Base-by-base conservation (phyloP, 1,140 invertebrate species). In the Calliphora vicina region DNA sequence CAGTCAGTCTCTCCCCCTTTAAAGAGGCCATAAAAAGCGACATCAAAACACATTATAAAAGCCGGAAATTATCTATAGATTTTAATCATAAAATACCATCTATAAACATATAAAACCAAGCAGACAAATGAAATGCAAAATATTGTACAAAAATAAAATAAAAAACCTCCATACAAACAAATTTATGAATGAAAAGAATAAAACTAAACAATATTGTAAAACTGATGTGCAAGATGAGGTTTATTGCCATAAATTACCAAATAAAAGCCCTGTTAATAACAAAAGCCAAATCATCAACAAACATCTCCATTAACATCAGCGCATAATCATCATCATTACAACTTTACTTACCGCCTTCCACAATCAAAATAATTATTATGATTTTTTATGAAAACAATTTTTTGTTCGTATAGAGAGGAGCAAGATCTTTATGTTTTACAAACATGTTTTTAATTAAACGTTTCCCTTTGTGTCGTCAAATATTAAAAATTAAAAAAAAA, bases 1-100 rank as follows among this genome's bases (percentile, higher is more conserved):
- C n/a, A n/a, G n/a, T n/a, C 12, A 50, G 4, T 50, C 45, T 1
- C 17, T 12, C 13, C 45, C 45, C 5, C 8, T 12, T 50, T 50
- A 17, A 50, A 50, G 17, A 50, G 15, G 5, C 35, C 35, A 35
- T 35, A 35, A 35, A 35, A 35, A 35, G 35, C 35, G 35, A 35
- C 35, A 35, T 35, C 35, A 50, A 50, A 67, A 67, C 9, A 67
- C n/a, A 76, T 43, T 78, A 78, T 78, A 43, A 35, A 78, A 78
- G 42, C 74, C n/a, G 35, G 74, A 78, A 78, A 78, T 78, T 78
- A 78, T 78, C 74, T 43, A 78, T 78, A 78, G 74, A 78, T 78
- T 78, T 78, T 78, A 43, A 78, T 78, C 74, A 78, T 23, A 42
- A 43, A 78, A 78, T 45, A 35, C 26, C 25, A 78, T 23, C 74